Conservation (phyloP, 2,113 vertebrate species). For the Boulengeromyrus knoepffleri region DNA sequence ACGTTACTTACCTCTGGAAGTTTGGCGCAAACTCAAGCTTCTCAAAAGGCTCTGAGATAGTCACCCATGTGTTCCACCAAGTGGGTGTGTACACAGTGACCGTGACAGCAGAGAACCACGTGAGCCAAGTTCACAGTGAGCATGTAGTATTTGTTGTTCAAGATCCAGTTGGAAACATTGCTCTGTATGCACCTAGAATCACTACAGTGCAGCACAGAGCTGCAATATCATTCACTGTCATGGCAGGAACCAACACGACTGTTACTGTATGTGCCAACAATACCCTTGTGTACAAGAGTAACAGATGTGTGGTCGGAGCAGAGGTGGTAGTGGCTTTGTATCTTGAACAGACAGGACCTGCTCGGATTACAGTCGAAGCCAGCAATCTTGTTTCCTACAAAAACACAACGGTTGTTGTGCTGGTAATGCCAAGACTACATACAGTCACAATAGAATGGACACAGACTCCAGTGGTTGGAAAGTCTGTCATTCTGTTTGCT, state of each 20-base stretch:
- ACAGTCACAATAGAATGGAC: conserved; percentile 9
- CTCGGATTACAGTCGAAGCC: conserved; percentile 20
- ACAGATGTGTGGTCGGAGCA: conserved; percentile 9
- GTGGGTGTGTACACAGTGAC: conserved; percentile 19
- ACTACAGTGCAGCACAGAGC: conserved; percentile 14
- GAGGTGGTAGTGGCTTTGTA: conserved; percentile 14
- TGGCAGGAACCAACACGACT: conserved; percentile 18
- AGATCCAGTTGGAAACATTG: conserved; percentile 24
- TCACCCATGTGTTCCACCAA: conserved; percentile 12
- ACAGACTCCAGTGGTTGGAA: conserved; percentile 10
- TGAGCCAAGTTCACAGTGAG: conserved; percentile 13
- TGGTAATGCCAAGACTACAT: conserved; percentile 13
- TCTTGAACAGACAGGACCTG: conserved; percentile 18
- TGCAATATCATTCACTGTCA: conserved; percentile 11
- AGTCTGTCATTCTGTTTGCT: conserved; percentile 14
- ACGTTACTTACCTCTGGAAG: conserved; percentile 26
- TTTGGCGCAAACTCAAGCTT: conserved; percentile 17
- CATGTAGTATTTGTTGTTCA: conserved; percentile 19
- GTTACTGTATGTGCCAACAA: conserved; percentile 21
- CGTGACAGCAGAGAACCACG: conserved; percentile 17
- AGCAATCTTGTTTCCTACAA: conserved; percentile 23
- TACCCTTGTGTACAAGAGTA: conserved; percentile 16
- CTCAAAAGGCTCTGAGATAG: neutral
- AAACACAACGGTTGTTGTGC: conserved; percentile 6
- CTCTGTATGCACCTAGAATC: conserved; percentile 13